phyloP scores from a whole-genome alignment of 1,140 invertebrate species.

The Drosophila orosa region DNA sequence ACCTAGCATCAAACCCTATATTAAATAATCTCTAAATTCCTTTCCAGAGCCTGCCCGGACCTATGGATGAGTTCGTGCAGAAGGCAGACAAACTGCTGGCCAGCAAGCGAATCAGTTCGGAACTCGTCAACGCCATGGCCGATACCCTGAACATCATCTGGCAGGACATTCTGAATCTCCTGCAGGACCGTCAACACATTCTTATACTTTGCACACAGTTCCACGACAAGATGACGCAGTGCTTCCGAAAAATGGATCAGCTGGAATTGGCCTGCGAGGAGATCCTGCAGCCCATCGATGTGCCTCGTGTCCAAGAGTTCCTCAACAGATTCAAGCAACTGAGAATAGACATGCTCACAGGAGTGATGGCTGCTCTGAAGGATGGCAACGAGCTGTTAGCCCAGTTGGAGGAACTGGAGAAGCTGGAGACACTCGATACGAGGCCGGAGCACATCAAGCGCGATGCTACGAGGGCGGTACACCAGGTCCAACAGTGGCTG shows the following conservation, averaged over 20 bases:
- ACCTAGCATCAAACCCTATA: too few relatives aligned
- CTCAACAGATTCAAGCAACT: constrained; percentile 88
- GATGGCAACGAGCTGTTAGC: constrained; percentile 91
- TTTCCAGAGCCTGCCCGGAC: constrained; percentile 93
- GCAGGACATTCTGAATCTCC: constrained; percentile 93
- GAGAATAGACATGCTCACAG: constrained; percentile 89
- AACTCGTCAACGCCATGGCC: constrained; percentile 96
- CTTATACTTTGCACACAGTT: constrained; percentile 91
- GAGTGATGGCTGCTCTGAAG: constrained; percentile 90
- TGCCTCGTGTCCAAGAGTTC: constrained; percentile 88
- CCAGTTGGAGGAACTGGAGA: constrained; percentile 88
- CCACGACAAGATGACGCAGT: constrained; percentile 89
- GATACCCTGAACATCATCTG: constrained; percentile 94
- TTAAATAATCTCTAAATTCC: not conserved
- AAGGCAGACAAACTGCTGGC: constrained; percentile 94
- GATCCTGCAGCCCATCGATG: constrained; percentile 88
- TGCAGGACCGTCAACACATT: constrained; percentile 91
- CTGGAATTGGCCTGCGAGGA: constrained; percentile 89
- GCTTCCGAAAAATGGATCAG: constrained; percentile 88
- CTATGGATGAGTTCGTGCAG: constrained; percentile 94
- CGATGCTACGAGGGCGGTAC: constrained; percentile 87
- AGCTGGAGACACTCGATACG: constrained; percentile 90
- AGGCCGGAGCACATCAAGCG: constrained; percentile 88
- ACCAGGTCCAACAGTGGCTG: constrained; percentile 90
- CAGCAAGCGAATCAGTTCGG: constrained; percentile 90